phyloP scores from a whole-genome alignment of 2,888 invertebrate species.

The Polydrusus cervinus region DNA sequence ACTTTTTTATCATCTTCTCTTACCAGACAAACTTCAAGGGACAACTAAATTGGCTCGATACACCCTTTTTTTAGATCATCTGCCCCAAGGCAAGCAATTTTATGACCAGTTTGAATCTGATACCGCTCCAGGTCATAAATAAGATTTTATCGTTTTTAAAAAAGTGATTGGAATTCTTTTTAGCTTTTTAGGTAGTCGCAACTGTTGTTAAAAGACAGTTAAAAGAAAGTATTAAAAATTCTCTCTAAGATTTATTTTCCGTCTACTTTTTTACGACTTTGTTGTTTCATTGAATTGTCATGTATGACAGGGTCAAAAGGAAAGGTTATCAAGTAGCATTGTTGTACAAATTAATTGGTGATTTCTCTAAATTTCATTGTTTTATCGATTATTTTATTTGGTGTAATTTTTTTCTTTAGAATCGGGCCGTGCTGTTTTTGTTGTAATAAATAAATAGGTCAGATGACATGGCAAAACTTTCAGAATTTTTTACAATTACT shows the following conservation, averaged over 20 bases:
- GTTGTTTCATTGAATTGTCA: background rate
- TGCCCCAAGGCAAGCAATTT: constrained; percentile 41
- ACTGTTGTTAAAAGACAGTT: constrained; percentile 22
- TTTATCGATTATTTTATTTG: no score
- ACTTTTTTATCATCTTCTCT: constrained; percentile 39
- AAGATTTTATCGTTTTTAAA: constrained; percentile 45
- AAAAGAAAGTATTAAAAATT: constrained; percentile 12
- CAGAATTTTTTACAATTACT: no score
- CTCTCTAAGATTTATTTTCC: background rate
- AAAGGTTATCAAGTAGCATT: no score
- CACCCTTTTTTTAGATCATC: constrained; percentile 57
- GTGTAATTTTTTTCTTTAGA: no score
- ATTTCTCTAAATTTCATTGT: no score
- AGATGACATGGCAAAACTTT: no score
- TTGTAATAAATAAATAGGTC: no score
- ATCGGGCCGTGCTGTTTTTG: no score
- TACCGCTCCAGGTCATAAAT: constrained; percentile 39
- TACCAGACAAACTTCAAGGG: constrained; percentile 38
- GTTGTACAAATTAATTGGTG: no score
- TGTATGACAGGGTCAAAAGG: no score
- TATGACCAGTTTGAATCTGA: constrained; percentile 49
- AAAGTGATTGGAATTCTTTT: constrained; percentile 37
- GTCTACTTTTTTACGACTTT: background rate
- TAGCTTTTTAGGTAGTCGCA: constrained; percentile 32
- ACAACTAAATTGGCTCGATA: constrained; percentile 44